Conservation (phyloP, 2,797 vertebrate species). For the Craterocephalus amniculus region DNA sequence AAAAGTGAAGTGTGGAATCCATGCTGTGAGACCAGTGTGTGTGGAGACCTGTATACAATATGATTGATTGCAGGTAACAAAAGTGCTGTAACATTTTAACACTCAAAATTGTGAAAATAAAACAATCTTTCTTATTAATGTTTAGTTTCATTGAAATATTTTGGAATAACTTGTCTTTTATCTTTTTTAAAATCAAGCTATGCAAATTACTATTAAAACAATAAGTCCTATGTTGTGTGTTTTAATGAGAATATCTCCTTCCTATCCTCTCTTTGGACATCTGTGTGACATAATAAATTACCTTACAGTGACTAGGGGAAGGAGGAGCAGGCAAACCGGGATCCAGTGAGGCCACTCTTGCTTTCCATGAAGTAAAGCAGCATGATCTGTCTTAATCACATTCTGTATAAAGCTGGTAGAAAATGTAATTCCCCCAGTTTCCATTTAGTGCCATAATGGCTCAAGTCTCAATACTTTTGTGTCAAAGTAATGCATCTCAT, state of each 20-base stretch:
- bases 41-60: not conserved
- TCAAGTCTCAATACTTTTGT: slow-evolving; percentile 12
- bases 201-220: not conserved
- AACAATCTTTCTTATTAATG: not conserved
- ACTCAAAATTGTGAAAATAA: not conserved
- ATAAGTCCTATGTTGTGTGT: not conserved
- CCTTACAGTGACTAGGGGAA: not conserved
- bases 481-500: slow-evolving; percentile 43
- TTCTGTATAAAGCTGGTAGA: slow-evolving; percentile 5
- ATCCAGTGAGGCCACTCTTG: slow-evolving; percentile 14
- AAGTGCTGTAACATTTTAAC: not conserved
- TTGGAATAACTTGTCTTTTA: too few relatives aligned
- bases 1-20: slow-evolving; percentile 21
- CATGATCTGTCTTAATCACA: not conserved
- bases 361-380: slow-evolving; percentile 34
- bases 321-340: not conserved
- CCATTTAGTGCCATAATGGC: slow-evolving; percentile 39
- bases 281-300: not conserved
- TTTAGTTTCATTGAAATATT: not conserved
- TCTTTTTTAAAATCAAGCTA: too few relatives aligned
- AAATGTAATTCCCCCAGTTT: slow-evolving; percentile 24
- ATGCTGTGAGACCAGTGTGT: slow-evolving; percentile 23
- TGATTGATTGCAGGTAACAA: not conserved
- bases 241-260: not conserved
- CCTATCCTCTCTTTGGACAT: not conserved